These are phyloP conservation scores for Cosmia pyralina DNA, from an alignment of 2,888 invertebrate species.

Conservation along the genomic window DNA sequence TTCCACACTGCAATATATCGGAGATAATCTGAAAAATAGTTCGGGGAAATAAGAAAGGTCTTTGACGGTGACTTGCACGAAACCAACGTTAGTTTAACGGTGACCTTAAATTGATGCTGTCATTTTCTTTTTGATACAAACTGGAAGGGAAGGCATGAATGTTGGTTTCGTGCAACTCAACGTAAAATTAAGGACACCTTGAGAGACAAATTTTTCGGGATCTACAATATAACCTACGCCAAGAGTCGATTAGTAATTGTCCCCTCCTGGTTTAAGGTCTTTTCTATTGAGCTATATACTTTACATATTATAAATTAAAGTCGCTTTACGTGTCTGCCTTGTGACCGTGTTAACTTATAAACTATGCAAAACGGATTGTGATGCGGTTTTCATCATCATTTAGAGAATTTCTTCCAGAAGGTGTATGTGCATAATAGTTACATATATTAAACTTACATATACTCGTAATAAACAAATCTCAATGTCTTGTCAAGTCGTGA, in stretches of 20 bases:
- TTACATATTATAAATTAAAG: background rate
- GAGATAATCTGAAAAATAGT: conserved; percentile 1
- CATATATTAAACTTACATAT: background rate
- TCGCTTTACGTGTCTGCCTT: background rate
- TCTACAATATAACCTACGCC: too few relatives aligned
- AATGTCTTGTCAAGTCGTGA: too few relatives aligned
- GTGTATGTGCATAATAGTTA: background rate
- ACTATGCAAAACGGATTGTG: background rate
- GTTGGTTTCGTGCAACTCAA: too few relatives aligned
- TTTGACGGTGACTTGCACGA: too few relatives aligned
- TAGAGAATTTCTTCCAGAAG: background rate
- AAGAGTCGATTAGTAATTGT: background rate
- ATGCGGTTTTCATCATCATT: background rate
- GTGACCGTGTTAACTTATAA: background rate
- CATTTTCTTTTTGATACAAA: too few relatives aligned
- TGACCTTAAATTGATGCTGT: too few relatives aligned
- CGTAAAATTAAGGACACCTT: too few relatives aligned
- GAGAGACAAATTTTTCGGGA: too few relatives aligned
- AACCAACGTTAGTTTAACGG: too few relatives aligned
- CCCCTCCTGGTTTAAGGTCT: background rate
- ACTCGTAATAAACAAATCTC: too few relatives aligned
- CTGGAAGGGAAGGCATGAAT: too few relatives aligned
- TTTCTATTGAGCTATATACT: background rate
- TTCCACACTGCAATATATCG: background rate
- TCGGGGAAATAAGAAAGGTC: background rate